Conservation (phyloP, 1,140 invertebrate genomes). For the Oppia nitens region DNA sequence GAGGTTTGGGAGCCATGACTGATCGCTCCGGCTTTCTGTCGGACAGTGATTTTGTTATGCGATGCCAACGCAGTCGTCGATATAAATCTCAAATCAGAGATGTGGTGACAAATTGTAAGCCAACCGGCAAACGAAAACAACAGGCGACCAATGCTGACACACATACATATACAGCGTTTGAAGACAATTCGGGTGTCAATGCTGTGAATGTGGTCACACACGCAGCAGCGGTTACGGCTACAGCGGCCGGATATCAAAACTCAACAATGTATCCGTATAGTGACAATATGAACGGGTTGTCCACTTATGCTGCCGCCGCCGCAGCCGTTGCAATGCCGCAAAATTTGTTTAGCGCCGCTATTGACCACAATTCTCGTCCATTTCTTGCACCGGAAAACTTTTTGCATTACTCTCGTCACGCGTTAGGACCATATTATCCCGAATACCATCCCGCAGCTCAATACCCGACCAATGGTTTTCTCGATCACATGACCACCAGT, state of each 20-base stretch:
- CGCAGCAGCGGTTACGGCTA: not conserved
- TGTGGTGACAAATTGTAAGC: conserved; percentile 63
- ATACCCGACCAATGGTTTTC: conserved; percentile 53
- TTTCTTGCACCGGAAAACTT: conserved; percentile 55
- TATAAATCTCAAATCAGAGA: conserved; percentile 84
- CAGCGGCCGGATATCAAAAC: conserved; percentile 31
- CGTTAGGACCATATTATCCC: conserved; percentile 49
- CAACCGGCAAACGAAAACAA: conserved; percentile 47
- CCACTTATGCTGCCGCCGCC: conserved; percentile 39
- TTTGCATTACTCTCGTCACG: conserved; percentile 58
- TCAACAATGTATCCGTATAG: conserved; percentile 37
- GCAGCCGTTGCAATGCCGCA: conserved; percentile 31
- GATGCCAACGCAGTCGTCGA: conserved; percentile 41
- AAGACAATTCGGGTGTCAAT: not conserved
- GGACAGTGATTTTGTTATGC: conserved; percentile 19
- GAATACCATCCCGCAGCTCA: conserved; percentile 32
- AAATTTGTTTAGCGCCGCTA: conserved; percentile 40
- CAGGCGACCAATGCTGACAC: not conserved
- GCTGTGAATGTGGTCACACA: not conserved
- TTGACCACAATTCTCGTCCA: conserved; percentile 38
- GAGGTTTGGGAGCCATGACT: conserved; percentile 51
- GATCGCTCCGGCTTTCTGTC: conserved; percentile 20
- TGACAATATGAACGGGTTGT: conserved; percentile 36
- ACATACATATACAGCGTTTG: not conserved
- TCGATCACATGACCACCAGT: conserved; percentile 35